phyloP scores from a whole-genome alignment of 2,888 invertebrate species.

The Heliconius charithonia region DNA sequence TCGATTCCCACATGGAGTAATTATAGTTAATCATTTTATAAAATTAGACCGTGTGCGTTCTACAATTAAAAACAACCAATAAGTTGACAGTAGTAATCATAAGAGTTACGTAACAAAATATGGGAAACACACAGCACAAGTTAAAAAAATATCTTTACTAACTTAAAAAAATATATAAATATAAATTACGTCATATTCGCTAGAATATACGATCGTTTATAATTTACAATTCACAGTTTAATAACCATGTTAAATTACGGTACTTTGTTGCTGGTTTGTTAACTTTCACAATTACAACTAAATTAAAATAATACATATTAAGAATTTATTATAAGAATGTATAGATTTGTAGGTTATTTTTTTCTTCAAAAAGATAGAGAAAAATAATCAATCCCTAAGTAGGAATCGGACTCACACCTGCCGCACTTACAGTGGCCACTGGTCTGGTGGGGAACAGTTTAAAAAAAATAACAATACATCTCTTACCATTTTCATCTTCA shows the following conservation, averaged over 20 bases:
- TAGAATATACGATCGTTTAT: not conserved
- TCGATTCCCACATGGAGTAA: not conserved
- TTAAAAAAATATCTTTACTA: too few species aligned
- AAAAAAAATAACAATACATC: not conserved
- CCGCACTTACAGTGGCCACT: not conserved
- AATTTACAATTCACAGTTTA: not conserved
- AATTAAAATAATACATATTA: not conserved
- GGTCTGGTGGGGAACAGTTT: not conserved
- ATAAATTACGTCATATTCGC: not conserved
- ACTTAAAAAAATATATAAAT: not conserved
- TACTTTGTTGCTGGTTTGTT: too few species aligned
- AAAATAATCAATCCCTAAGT: not conserved
- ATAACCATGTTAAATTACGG: too few species aligned
- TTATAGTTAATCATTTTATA: not conserved
- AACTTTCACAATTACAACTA: not conserved
- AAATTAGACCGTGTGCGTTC: too few species aligned
- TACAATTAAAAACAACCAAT: too few species aligned
- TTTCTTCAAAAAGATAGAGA: too few species aligned
- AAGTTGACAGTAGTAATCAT: too few species aligned
- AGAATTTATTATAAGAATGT: not conserved
- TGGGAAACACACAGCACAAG: too few species aligned
- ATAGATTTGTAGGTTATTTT: not conserved
- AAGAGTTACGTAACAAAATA: too few species aligned
- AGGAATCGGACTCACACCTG: not conserved
- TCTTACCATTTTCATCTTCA: conserved; percentile 83